These are phyloP conservation scores for Anarhynchus alexandrinus DNA, from an alignment of 2,113 vertebrate species.

Conservation along the genomic window DNA sequence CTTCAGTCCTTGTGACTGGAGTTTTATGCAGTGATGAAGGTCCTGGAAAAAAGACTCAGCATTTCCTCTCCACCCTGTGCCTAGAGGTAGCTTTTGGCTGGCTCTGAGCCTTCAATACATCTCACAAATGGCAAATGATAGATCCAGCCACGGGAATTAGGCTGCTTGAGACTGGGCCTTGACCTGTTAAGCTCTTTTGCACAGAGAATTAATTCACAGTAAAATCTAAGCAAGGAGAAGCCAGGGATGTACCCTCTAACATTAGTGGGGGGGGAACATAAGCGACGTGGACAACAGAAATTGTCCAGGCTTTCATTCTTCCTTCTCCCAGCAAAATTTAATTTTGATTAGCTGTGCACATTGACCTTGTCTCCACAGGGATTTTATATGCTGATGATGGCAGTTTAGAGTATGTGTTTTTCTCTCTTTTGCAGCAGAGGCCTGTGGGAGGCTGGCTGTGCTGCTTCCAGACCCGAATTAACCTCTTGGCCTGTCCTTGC, in stretches of 20 bases:
- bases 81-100: background rate
- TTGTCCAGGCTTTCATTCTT: background rate
- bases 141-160: background rate
- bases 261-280: accelerated
- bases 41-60: background rate
- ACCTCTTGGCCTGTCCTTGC: background rate
- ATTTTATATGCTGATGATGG: background rate
- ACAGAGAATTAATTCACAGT: background rate
- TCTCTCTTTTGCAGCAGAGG: background rate
- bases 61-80: background rate
- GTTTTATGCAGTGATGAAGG: background rate
- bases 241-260: background rate
- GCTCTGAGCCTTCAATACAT: background rate
- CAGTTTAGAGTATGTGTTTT: background rate
- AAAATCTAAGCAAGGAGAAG: background rate
- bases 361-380: background rate
- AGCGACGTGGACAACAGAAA: background rate
- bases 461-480: background rate
- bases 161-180: background rate
- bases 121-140: background rate
- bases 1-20: background rate
- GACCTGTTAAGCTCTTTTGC: background rate
- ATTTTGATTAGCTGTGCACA: background rate
- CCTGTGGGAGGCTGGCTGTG: background rate
- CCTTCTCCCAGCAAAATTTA: background rate